Base-by-base conservation (phyloP, 2,797 vertebrate species). In the Siniperca scherzeri region DNA sequence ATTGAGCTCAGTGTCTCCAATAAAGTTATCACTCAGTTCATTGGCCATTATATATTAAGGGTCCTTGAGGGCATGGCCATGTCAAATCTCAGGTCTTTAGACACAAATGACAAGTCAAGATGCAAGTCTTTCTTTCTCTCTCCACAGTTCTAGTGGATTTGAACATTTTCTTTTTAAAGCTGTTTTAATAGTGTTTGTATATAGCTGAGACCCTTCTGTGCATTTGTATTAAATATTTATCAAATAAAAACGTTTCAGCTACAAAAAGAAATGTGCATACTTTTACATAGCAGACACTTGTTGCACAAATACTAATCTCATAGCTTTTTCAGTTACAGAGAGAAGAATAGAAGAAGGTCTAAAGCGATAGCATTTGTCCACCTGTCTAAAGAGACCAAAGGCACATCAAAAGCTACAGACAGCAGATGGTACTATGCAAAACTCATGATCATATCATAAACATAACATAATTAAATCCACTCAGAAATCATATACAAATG, bases 1-100 rank as follows among this genome's bases (percentile, higher is more conserved):
- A 81, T 55, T 44, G 48, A 48, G 52, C 36, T 62, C 59, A 65
- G 53, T 70, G 50, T 62, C 13, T 27, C 19, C 40, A 57, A 25
- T 46, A 12, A 36, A 27, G 40, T n/a, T n/a, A 57, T 17, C 27
- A 25, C 7, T 62, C 22, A 36, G 17, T 60, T 70, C 12, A n/a
- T 4, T 78, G 33, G 30, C 65, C 21, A 42, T 66, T 61, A 40
- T 55, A 44, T 56, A 27, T 17, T 53, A 50, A 42, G n/a, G 27
- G 33, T 42, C 52, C 38, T 44, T 56, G 12, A 52, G 14, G 50
- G 16, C 2, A 19, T 38, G 59, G 22, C 22, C 44, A 17, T 55
- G 22, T 70, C 40, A 61, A 21, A 55, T 33, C 10, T 61, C 16
- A 50, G 10, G 19, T 57, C 44, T 57, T 48, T 4, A 13, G 48